phyloP scores from a whole-genome alignment of 2,113 vertebrate species.

The Pardalotus punctatus region DNA sequence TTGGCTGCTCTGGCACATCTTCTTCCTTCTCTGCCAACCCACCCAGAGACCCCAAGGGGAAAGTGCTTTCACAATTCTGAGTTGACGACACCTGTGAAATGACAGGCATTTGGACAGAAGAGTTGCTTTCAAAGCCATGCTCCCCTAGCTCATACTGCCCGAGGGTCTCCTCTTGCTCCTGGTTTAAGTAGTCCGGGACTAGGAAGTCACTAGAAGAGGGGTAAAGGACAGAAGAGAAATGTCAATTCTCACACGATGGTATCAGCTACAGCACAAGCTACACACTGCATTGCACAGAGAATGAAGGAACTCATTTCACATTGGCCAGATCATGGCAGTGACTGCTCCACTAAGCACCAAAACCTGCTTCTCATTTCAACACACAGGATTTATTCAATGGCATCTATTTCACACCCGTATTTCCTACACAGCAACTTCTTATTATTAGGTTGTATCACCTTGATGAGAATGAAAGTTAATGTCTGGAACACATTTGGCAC shows the following conservation, averaged over 20 bases:
- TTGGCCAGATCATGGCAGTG: not conserved
- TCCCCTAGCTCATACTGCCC: slow-evolving; percentile 93
- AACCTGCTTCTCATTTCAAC: not conserved
- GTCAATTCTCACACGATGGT: slow-evolving; percentile 59
- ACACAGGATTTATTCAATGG: not conserved
- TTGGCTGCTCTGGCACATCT: slow-evolving; percentile 78
- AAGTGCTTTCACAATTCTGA: slow-evolving; percentile 93
- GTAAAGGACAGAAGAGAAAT: slow-evolving; percentile 69
- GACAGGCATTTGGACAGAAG: slow-evolving; percentile 87
- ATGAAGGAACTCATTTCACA: not conserved
- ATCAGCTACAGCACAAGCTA: slow-evolving; percentile 12
- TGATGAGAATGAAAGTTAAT: slow-evolving; percentile 18
- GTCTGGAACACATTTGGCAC: not conserved
- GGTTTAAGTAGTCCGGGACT: slow-evolving; percentile 98
- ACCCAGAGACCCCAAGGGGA: slow-evolving; percentile 86
- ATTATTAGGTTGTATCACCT: not conserved
- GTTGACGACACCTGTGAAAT: slow-evolving; percentile 96
- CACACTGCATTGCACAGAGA: not conserved
- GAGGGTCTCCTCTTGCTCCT: slow-evolving; percentile 93
- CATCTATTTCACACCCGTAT: not conserved
- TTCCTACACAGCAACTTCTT: not conserved
- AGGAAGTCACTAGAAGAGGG: slow-evolving; percentile 90
- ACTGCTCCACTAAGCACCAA: not conserved
- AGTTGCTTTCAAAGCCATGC: slow-evolving; percentile 85
- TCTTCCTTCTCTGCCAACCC: slow-evolving; percentile 83